Evolutionary conservation across 2,888 invertebrate genomes (phyloP).

Genomic region (Dinocampus coccinellae): DNA sequence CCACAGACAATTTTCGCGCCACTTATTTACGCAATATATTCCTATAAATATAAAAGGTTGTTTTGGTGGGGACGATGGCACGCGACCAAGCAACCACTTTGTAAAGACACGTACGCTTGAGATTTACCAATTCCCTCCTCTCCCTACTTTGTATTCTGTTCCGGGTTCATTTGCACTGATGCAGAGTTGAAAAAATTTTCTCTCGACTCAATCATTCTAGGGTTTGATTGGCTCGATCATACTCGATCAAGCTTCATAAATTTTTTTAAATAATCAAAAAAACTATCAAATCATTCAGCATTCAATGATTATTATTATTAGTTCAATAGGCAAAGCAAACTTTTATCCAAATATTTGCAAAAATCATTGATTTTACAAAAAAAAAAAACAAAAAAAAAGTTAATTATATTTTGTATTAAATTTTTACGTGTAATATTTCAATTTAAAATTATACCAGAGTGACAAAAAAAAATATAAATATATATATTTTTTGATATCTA

Average conservation of each 20-base stretch:
- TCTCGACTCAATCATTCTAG: conserved; percentile 10
- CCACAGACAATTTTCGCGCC: conserved; percentile 14
- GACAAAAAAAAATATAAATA: too few species aligned
- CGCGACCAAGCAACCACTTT: conserved; percentile 43
- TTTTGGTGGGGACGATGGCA: conserved; percentile 39
- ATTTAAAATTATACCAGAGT: too few species aligned
- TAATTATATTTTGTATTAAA: neutral
- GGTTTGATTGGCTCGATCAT: neutral
- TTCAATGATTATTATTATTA: neutral
- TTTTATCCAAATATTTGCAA: too few species aligned
- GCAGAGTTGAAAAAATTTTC: conserved; percentile 33
- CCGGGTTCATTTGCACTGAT: conserved; percentile 21
- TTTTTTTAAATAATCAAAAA: neutral
- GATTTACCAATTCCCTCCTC: conserved; percentile 33
- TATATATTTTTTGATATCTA: neutral
- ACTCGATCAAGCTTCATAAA: neutral
- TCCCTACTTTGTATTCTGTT: conserved; percentile 14
- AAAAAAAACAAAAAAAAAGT: too few species aligned
- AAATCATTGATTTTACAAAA: too few species aligned
- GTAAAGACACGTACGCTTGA: conserved; percentile 43
- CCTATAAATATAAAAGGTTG: neutral
- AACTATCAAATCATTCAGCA: neutral
- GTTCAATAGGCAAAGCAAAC: too few species aligned
- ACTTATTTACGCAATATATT: neutral
- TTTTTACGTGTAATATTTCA: too few species aligned